Base-by-base conservation (phyloP, 2,113 vertebrate genomes). In the Brachyhypopomus gauderio region DNA sequence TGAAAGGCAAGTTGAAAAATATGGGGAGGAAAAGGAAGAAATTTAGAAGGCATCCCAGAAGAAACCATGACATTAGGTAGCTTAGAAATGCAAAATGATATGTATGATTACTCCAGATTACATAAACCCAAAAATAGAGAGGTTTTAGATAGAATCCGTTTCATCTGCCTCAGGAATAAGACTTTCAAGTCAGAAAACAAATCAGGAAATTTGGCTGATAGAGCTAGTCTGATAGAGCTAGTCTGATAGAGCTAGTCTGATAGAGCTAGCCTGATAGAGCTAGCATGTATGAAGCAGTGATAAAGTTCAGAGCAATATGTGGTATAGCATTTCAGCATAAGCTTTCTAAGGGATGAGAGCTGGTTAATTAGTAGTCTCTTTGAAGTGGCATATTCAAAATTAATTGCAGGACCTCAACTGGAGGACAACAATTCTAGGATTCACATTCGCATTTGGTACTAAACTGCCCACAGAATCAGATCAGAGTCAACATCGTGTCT, bases 381-480 rank as follows among this genome's bases (percentile, higher is more conserved):
- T 36, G 60, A 72, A 66, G 48, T 36, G 45, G 41, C 34, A 58
- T 19, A 52, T 48, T 70, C 3, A 48, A 59, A 72, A 22, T 22
- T 55, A 27, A 22, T 55, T 34, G 34, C 41, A 34, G 30, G 25
- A 7, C 23, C 58, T 8, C 19, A 30, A 19, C 27, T n/a, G 27
- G 34, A 22, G 45, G 36, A 73, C 14, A 69, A 80, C 83, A 86
- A 84, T 87, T 77, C 85, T 75, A 85, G 62, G 60, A 84, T 84
- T 85, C 38, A 87, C 74, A 81, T 87, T 52, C 9, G 12, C 12
- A 87, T 89, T 78, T 88, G 86, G 83, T 62, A 84, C 80, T 84
- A 77, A 88, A 87, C 84, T 90, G 91, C 88, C 87, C 30, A 55
- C 75, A n/a, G 89, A 90, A 93, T 90, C 38, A 20, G 88, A 90